These are phyloP conservation scores for Chrysochloris asiatica DNA, from an alignment of 2,113 vertebrate species.

Conservation along the genomic window DNA sequence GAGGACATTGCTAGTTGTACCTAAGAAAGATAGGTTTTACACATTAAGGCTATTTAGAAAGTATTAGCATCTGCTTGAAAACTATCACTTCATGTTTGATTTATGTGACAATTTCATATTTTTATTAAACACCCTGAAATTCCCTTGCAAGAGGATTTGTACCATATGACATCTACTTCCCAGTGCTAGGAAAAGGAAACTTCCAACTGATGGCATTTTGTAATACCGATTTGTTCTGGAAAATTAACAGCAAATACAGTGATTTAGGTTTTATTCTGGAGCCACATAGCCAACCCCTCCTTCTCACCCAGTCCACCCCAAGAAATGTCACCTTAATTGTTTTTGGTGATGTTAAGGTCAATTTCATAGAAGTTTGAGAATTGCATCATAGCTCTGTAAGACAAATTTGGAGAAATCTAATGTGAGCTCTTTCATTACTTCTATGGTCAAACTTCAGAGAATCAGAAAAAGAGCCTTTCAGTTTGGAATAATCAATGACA, in stretches of 20 bases:
- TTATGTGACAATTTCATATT: slow-evolving; percentile 40
- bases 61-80: background rate
- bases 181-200: background rate
- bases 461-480: slow-evolving; percentile 17
- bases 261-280: slow-evolving; percentile 36
- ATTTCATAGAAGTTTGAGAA: background rate
- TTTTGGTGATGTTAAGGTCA: background rate
- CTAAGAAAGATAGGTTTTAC: background rate
- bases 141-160: background rate
- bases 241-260: background rate
- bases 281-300: background rate
- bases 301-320: background rate
- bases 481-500: background rate
- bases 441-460: background rate
- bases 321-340: background rate
- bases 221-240: background rate
- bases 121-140: slow-evolving; percentile 3
- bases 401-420: background rate
- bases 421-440: background rate
- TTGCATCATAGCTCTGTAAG: background rate
- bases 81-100: background rate
- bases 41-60: background rate
- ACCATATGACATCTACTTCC: slow-evolving; percentile 22
- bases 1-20: background rate
- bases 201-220: slow-evolving; percentile 10